Evolutionary conservation across 1,140 invertebrate genomes (phyloP).

Genomic region (Melanaphis sacchari): DNA sequence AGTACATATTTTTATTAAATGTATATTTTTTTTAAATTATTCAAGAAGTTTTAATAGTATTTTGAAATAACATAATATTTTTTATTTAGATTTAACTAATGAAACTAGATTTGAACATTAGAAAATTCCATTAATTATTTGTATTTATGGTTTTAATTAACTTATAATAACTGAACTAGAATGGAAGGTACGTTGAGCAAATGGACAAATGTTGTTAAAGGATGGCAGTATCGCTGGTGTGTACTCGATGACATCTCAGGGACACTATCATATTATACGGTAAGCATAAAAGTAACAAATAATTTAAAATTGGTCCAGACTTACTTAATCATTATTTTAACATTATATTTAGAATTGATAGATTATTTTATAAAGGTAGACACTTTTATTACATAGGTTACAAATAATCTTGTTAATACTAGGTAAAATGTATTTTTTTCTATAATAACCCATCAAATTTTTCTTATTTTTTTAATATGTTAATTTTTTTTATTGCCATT

Average conservation of each 20-base stretch:
- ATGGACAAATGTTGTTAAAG: conserved; percentile 99
- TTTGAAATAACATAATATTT: background rate
- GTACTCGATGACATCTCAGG: conserved; percentile 96
- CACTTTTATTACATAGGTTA: background rate
- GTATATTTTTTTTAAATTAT: background rate
- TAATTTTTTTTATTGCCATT: background rate
- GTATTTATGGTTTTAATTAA: conserved; percentile 49
- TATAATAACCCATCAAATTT: background rate
- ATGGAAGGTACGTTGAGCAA: conserved; percentile 99
- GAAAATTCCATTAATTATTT: conserved; percentile 36
- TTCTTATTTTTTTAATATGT: background rate
- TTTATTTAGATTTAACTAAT: background rate
- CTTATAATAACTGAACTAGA: conserved; percentile 49
- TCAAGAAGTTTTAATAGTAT: background rate
- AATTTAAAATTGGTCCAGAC: background rate
- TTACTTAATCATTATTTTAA: conserved; percentile 11
- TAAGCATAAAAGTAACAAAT: conserved; percentile 67
- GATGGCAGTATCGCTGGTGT: conserved; percentile 99
- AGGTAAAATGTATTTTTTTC: background rate
- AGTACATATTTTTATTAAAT: background rate
- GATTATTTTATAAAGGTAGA: background rate
- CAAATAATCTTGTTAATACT: background rate
- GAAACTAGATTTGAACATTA: conserved; percentile 11
- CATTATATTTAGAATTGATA: background rate
- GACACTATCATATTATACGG: conserved; percentile 95